These are phyloP conservation scores for Hylaea fasciaria DNA, from an alignment of 2,888 invertebrate species.

Conservation along the genomic window DNA sequence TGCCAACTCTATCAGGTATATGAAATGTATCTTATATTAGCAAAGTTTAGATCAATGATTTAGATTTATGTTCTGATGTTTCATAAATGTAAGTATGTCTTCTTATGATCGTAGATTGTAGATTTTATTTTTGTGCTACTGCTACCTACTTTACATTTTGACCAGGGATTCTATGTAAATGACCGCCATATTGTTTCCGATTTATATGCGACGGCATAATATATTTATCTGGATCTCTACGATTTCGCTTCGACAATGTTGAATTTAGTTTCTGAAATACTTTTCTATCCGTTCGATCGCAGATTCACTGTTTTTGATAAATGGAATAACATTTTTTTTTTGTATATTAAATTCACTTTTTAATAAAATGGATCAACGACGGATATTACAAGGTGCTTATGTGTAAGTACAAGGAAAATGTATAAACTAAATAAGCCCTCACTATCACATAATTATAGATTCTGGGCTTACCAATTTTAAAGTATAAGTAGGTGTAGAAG, in stretches of 20 bases:
- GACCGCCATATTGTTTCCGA: conserved; percentile 56
- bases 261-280: conserved; percentile 25
- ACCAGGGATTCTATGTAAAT: conserved; percentile 63
- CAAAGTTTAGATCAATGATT: not conserved
- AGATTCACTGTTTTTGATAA: not conserved
- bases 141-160: conserved; percentile 57
- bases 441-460: no score
- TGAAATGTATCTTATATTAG: no score
- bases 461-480: no score
- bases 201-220: conserved; percentile 59
- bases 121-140: conserved; percentile 36
- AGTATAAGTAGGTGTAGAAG: no score
- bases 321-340: not conserved
- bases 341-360: no score
- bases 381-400: no score
- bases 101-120: conserved; percentile 4
- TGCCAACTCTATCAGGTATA: no score
- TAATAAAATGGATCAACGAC: no score
- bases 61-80: not conserved
- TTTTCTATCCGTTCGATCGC: not conserved
- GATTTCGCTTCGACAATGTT: conserved; percentile 45
- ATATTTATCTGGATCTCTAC: conserved; percentile 52
- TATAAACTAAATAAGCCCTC: no score
- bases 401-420: no score
- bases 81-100: conserved; percentile 7